Conservation (phyloP, 2,888 invertebrate species). For the Tachina lurida region DNA sequence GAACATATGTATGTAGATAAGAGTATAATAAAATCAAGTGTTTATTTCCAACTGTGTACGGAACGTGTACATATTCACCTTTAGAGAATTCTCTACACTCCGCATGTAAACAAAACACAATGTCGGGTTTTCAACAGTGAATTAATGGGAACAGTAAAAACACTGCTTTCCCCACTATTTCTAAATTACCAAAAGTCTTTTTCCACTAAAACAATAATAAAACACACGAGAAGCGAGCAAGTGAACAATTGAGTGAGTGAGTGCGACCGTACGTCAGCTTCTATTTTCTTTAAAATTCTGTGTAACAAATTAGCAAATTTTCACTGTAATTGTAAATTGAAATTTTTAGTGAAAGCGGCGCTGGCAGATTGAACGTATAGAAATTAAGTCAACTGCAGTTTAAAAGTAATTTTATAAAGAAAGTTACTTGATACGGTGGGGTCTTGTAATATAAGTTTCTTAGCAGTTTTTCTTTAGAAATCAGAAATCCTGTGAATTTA, state of each 20-base stretch:
- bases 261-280: not conserved
- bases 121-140: slow-evolving; percentile 63
- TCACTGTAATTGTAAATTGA: slow-evolving; percentile 31
- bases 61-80: slow-evolving; percentile 57
- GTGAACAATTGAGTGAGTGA: not conserved
- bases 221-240: not conserved
- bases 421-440: not conserved
- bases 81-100: slow-evolving; percentile 31
- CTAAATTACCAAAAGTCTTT: not conserved
- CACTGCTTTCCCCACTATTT: slow-evolving; percentile 16
- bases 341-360: slow-evolving; percentile 13
- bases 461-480: slow-evolving; percentile 1
- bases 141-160: slow-evolving; percentile 61
- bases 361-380: slow-evolving; percentile 1
- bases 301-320: slow-evolving; percentile 17
- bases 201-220: not conserved
- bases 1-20: not conserved
- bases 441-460: not conserved
- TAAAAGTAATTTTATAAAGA: not conserved
- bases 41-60: slow-evolving; percentile 34
- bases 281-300: not conserved
- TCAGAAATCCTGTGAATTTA: not conserved
- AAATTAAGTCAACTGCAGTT: not conserved
- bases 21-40: not conserved
- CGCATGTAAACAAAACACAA: slow-evolving; percentile 40